phyloP scores from a whole-genome alignment of 2,888 invertebrate genomes.

The Exephanes ischioxanthus region DNA sequence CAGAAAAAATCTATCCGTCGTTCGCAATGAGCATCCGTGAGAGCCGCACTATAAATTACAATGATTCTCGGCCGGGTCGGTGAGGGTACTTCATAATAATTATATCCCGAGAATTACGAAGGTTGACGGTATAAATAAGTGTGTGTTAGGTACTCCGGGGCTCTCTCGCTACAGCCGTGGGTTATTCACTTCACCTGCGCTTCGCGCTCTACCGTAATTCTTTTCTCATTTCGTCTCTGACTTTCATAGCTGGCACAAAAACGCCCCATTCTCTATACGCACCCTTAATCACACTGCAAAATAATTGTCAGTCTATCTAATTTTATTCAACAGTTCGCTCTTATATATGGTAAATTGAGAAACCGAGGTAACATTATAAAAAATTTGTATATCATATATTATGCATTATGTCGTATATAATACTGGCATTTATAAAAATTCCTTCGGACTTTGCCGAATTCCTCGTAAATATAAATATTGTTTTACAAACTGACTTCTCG shows the following conservation, averaged over 20 bases:
- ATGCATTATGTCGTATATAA: too few relatives aligned
- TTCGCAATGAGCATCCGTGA: neutral
- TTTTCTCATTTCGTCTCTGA: neutral
- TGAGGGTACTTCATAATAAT: constrained; percentile 74
- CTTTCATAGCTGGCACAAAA: neutral
- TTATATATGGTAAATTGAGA: too few relatives aligned
- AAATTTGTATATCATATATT: too few relatives aligned
- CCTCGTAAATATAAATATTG: too few relatives aligned
- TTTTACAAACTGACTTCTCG: too few relatives aligned
- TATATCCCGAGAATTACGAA: constrained; percentile 28
- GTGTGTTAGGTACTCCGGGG: constrained; percentile 11
- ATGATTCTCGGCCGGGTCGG: constrained; percentile 67
- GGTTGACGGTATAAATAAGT: constrained; percentile 28
- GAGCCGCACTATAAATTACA: constrained; percentile 72
- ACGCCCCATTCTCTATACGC: neutral
- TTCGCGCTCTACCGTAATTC: neutral
- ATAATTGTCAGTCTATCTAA: too few relatives aligned
- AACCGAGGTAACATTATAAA: too few relatives aligned
- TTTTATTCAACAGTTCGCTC: too few relatives aligned
- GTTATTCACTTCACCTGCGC: neutral
- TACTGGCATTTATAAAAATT: neutral
- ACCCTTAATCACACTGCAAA: neutral
- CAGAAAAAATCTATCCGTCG: constrained; percentile 9
- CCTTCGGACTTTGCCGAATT: neutral
- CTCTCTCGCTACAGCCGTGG: neutral